These are phyloP conservation scores for Drosophila saltans DNA, from an alignment of 1,140 invertebrate genomes.

Conservation along the genomic window DNA sequence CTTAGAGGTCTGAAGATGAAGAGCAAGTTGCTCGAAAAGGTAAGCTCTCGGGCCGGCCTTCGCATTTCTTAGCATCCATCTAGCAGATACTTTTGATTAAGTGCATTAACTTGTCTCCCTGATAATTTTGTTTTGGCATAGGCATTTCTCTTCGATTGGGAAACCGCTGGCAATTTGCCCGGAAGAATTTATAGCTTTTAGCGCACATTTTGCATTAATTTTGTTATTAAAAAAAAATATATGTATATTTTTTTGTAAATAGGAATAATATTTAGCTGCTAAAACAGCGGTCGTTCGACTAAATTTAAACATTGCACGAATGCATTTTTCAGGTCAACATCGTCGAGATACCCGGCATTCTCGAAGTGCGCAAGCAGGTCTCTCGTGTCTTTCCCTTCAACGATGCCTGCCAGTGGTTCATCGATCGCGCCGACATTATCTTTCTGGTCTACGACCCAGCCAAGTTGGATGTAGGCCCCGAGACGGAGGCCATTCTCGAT, in stretches of 20 bases:
- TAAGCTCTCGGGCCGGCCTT: slow-evolving; percentile 77
- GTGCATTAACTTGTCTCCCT: slow-evolving; percentile 70
- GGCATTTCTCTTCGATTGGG: slow-evolving; percentile 57
- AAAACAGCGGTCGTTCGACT: slow-evolving; percentile 46
- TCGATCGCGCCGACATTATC: slow-evolving; percentile 96
- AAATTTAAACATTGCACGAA: slow-evolving; percentile 54
- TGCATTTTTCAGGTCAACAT: slow-evolving; percentile 91
- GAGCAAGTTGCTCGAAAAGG: slow-evolving; percentile 94
- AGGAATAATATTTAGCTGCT: slow-evolving; percentile 41
- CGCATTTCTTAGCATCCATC: neutral
- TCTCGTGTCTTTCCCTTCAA: slow-evolving; percentile 97
- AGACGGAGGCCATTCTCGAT: slow-evolving; percentile 96
- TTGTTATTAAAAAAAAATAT: slow-evolving; percentile 67
- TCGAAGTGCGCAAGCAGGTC: slow-evolving; percentile 96
- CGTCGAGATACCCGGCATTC: slow-evolving; percentile 97
- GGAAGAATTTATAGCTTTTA: slow-evolving; percentile 62
- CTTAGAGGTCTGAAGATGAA: slow-evolving; percentile 92
- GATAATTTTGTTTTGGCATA: slow-evolving; percentile 56
- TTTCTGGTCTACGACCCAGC: slow-evolving; percentile 97
- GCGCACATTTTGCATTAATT: slow-evolving; percentile 61
- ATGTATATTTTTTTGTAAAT: slow-evolving; percentile 27
- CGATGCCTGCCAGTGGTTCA: slow-evolving; percentile 97
- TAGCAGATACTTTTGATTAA: slow-evolving; percentile 28
- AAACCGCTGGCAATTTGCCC: slow-evolving; percentile 70
- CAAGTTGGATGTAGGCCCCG: slow-evolving; percentile 96